Conservation (phyloP, 1,140 invertebrate species). For the Drosophila albomicans region DNA sequence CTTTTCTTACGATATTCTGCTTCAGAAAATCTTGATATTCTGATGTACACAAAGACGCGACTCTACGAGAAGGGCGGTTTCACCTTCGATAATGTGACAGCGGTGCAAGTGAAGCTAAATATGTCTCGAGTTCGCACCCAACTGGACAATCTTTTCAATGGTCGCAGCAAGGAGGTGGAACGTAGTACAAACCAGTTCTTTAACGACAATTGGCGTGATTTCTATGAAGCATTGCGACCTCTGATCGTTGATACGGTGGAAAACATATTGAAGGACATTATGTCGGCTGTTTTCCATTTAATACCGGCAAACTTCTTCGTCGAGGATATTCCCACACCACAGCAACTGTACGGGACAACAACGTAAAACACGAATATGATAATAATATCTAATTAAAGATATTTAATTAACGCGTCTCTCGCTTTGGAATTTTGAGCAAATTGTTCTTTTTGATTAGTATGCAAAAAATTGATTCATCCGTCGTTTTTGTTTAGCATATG, state of each 20-base stretch:
- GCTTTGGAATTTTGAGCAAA: too few species aligned
- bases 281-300: constrained; percentile 87
- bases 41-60: constrained; percentile 87
- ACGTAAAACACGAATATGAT: neutral
- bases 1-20: neutral
- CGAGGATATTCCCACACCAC: constrained; percentile 74
- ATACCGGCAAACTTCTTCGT: constrained; percentile 86
- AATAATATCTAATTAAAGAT: too few species aligned
- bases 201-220: constrained; percentile 89
- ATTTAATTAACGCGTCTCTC: too few species aligned
- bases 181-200: constrained; percentile 89
- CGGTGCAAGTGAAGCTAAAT: constrained; percentile 87
- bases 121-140: constrained; percentile 66
- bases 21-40: constrained; percentile 87
- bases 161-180: constrained; percentile 85
- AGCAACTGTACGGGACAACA: constrained; percentile 80
- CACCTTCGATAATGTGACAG: constrained; percentile 88
- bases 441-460: too few species aligned
- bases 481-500: too few species aligned
- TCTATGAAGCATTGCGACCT: constrained; percentile 88
- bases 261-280: constrained; percentile 87
- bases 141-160: constrained; percentile 76
- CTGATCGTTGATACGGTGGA: constrained; percentile 88
- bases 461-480: too few species aligned
- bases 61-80: constrained; percentile 87